Base-by-base conservation (phyloP, 2,113 vertebrate species). In the Brachypodius melanocephalos region DNA sequence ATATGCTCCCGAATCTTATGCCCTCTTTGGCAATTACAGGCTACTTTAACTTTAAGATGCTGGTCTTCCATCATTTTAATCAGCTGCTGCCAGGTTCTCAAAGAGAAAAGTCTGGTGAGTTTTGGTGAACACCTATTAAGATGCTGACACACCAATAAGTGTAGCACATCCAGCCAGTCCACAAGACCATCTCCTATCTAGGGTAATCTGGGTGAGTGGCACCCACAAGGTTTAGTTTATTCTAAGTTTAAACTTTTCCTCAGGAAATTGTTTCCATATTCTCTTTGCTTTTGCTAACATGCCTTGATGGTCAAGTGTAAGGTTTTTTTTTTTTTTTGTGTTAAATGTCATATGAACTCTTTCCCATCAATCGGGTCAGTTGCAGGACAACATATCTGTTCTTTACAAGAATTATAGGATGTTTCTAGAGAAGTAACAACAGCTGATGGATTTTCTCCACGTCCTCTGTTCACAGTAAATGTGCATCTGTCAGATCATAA, bases 1-100 rank as follows among this genome's bases (percentile, higher is more conserved):
- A 91, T 76, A 49, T 31, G 38, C 22, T 88, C 25, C 66, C 75
- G 55, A 89, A 65, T 91, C 62, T 79, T 65, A n/a, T 57, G 49
- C 55, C n/a, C n/a, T 72, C 10, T 87, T 93, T 85, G 73, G 88
- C 57, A 93, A 72, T 72, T 85, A 75, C 45, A 73, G 90, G 74
- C n/a, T 85, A 62, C 81, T 95, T 91, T 93, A 91, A 91, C 43
- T 96, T 91, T 78, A 89, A 77, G 84, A 84, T 81, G 77, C 32
- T 52, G 48, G 13, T 91, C 61, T 81, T 93, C 61, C 32, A 11
- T 71, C 59, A 81, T 91, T 89, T 84, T 85, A 89, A 87, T 77
- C 89, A 89, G 72, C 72, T 51, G n/a, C 80, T 84, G 87, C 73
- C 4, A 14, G 38, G 43, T 40, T 58, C 61, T 87, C 38, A 40